Evolutionary conservation across 1,140 invertebrate genomes (phyloP).

Genomic region (Pseudomyrmex gracilis): DNA sequence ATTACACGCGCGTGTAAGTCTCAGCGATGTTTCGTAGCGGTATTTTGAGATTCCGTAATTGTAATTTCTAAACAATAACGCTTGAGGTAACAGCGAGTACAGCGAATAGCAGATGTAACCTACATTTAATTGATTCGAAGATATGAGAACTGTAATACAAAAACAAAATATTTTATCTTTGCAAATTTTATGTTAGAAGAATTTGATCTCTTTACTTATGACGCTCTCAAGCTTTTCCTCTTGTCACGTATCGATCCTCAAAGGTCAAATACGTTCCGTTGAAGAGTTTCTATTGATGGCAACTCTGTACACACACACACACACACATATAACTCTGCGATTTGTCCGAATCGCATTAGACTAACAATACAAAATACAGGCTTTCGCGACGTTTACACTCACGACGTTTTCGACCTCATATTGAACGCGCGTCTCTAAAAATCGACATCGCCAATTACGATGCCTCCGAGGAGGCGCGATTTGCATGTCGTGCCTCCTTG

Average conservation of each 20-base stretch:
- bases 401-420: slow-evolving; percentile 45
- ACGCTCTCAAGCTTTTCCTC: background rate
- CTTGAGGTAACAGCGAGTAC: no score
- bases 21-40: background rate
- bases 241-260: background rate
- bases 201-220: background rate
- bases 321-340: slow-evolving; percentile 5
- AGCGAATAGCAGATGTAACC: background rate
- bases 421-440: slow-evolving; percentile 58
- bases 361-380: slow-evolving; percentile 65
- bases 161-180: background rate
- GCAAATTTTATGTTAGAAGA: background rate
- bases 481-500: slow-evolving; percentile 62
- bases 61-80: no score
- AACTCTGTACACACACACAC: background rate
- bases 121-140: background rate
- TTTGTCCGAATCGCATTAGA: slow-evolving; percentile 55
- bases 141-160: background rate
- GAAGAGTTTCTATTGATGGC: slow-evolving; percentile 24
- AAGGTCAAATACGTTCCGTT: slow-evolving; percentile 31
- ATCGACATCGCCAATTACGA: slow-evolving; percentile 61
- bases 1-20: slow-evolving; percentile 22
- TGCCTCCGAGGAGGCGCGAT: slow-evolving; percentile 47
- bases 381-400: slow-evolving; percentile 46
- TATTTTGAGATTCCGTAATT: background rate